These are phyloP conservation scores for Machimus atricapillus DNA, from an alignment of 2,888 invertebrate genomes.

Conservation along the genomic window DNA sequence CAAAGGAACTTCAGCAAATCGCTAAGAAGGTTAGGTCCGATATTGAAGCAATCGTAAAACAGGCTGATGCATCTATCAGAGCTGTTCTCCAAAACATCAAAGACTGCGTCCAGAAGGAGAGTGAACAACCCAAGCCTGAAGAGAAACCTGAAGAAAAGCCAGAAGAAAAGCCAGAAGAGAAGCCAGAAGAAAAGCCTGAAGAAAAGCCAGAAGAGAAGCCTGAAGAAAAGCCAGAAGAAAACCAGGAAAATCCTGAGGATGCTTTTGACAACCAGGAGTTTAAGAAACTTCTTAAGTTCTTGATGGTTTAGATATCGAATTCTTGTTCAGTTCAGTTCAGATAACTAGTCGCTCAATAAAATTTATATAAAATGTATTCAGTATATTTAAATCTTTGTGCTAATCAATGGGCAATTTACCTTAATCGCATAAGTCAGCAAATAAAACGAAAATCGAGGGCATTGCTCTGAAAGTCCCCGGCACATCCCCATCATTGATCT, in stretches of 20 bases:
- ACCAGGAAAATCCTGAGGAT: background rate
- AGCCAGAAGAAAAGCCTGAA: background rate
- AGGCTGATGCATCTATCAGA: background rate
- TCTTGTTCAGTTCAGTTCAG: background rate
- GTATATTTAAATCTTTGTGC: background rate
- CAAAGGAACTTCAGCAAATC: background rate
- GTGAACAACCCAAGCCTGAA: background rate
- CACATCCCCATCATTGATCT: background rate
- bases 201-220: background rate
- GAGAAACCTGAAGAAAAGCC: background rate
- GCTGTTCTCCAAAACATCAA: background rate
- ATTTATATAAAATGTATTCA: background rate
- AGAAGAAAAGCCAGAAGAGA: background rate
- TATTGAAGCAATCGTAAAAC: background rate
- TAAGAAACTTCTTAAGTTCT: background rate
- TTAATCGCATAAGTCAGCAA: background rate
- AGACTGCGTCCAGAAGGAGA: background rate
- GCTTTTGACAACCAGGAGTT: background rate
- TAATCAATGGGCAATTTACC: background rate
- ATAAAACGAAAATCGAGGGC: background rate
- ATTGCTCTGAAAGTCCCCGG: background rate
- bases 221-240: background rate
- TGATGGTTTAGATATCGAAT: background rate
- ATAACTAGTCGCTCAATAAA: background rate
- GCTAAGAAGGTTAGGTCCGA: background rate